These are phyloP conservation scores for Picathartes gymnocephalus DNA, from an alignment of 2,113 vertebrate genomes.

Conservation along the genomic window DNA sequence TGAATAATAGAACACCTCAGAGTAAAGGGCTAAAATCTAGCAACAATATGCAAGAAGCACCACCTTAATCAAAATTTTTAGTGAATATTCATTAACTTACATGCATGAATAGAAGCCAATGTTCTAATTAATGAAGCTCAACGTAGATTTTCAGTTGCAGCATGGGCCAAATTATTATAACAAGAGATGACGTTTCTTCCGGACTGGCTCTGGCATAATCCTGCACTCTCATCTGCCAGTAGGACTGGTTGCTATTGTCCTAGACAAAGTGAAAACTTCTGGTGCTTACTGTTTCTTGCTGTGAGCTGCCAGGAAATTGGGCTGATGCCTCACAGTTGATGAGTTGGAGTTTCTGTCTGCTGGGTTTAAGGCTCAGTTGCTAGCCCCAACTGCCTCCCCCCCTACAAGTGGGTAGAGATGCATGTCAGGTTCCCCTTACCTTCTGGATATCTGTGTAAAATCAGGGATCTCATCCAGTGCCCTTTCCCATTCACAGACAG, in stretches of 20 bases:
- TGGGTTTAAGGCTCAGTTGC: neutral
- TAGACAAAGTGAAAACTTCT: neutral
- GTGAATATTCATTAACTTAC: conserved; percentile 39
- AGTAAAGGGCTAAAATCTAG: neutral
- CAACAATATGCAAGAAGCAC: neutral
- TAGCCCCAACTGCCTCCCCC: neutral
- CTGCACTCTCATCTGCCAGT: neutral
- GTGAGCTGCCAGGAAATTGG: neutral
- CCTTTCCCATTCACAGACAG: neutral
- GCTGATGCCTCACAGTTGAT: neutral
- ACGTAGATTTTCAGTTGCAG: neutral
- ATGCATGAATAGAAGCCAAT: conserved; percentile 8
- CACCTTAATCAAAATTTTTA: conserved; percentile 20
- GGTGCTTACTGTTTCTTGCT: neutral
- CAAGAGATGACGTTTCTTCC: neutral
- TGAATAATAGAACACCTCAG: neutral
- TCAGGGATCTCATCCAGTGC: neutral
- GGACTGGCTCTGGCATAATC: neutral
- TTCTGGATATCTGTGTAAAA: neutral
- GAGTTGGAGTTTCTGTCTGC: neutral
- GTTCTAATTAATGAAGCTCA: neutral
- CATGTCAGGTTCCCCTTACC: neutral
- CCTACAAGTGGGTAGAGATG: neutral
- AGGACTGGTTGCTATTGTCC: neutral
- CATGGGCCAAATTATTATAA: neutral